These are phyloP conservation scores for Lineus longissimus DNA, from an alignment of 1,140 invertebrate genomes.

Conservation along the genomic window DNA sequence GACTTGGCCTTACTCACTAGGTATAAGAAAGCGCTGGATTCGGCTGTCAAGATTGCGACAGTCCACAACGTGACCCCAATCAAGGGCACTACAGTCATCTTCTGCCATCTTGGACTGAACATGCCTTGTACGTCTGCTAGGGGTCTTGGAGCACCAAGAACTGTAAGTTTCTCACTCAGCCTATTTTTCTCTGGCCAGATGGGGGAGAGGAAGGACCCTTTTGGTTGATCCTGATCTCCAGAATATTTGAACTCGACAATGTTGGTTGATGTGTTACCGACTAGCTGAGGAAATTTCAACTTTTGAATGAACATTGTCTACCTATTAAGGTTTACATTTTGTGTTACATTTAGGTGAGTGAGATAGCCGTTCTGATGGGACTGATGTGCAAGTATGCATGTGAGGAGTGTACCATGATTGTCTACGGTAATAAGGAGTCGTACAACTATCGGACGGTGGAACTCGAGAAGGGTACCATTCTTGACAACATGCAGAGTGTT, in stretches of 20 bases:
- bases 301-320: too few relatives aligned
- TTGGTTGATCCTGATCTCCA: not conserved
- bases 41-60: conserved; percentile 53
- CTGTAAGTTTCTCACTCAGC: conserved; percentile 26
- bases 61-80: conserved; percentile 53
- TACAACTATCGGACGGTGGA: conserved; percentile 22
- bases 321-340: not conserved
- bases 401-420: conserved; percentile 49
- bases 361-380: conserved; percentile 49
- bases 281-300: too few relatives aligned
- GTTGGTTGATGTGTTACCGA: too few relatives aligned
- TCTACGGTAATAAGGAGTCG: conserved; percentile 24
- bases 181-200: not conserved
- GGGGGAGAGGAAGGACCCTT: not conserved
- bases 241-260: too few relatives aligned
- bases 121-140: conserved; percentile 46
- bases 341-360: conserved; percentile 35
- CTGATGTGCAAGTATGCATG: conserved; percentile 56
- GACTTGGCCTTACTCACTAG: conserved; percentile 35
- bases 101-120: conserved; percentile 39
- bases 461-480: conserved; percentile 45
- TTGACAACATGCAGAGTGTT: conserved; percentile 45
- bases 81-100: conserved; percentile 48
- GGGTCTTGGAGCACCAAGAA: conserved; percentile 47
- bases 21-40: conserved; percentile 52